phyloP scores from a whole-genome alignment of 2,888 invertebrate genomes.

The Aromia moschata region DNA sequence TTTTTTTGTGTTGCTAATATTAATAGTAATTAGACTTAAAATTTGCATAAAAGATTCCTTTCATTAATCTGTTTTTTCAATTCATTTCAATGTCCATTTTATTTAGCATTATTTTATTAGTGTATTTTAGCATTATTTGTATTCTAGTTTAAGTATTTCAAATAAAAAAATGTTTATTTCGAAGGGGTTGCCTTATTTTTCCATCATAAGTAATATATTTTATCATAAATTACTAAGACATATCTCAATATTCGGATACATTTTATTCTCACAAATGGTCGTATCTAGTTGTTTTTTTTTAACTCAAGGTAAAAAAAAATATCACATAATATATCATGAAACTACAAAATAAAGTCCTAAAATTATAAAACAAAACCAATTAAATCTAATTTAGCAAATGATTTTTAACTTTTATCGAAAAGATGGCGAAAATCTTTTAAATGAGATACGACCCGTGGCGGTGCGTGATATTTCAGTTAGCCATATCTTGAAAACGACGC shows the following conservation, averaged over 20 bases:
- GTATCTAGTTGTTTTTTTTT: conserved; percentile 20
- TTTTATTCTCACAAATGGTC: conserved; percentile 20
- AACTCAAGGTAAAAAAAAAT: conserved; percentile 12
- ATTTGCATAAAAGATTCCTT: conserved; percentile 19
- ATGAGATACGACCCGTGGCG: no score
- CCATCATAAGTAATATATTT: conserved; percentile 17
- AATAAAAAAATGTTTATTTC: conserved; percentile 27
- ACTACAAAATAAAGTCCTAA: not conserved
- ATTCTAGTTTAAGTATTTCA: no score
- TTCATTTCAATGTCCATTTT: conserved; percentile 13
- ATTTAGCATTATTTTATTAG: no score
- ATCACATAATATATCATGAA: conserved; percentile 6
- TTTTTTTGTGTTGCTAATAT: conserved; percentile 7
- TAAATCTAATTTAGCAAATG: not conserved
- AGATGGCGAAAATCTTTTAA: not conserved
- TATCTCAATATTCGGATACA: conserved; percentile 15
- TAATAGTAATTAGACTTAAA: conserved; percentile 7
- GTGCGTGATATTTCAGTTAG: no score
- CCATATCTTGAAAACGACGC: no score
- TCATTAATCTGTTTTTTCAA: conserved; percentile 20
- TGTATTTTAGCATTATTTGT: conserved; percentile 15
- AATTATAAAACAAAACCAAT: not conserved
- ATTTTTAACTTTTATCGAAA: no score
- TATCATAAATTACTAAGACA: conserved; percentile 3
- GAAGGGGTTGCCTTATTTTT: conserved; percentile 23